Conservation (phyloP, 92 coral and sea anemone species). For the Diadumene lineata region DNA sequence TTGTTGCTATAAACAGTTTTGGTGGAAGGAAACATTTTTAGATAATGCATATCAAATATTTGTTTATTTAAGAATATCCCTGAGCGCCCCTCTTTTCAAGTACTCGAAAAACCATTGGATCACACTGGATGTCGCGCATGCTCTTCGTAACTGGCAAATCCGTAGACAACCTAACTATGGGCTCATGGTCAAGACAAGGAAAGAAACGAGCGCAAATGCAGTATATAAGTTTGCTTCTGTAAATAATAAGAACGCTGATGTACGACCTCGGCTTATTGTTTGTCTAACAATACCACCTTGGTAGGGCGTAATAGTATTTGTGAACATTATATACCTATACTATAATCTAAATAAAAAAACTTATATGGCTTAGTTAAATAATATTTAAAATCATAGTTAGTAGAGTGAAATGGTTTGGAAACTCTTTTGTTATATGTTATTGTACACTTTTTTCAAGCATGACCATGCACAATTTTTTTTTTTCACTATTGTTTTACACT, state of each 20-base stretch:
- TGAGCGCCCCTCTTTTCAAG: constrained; percentile 58
- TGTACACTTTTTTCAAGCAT: too few relatives aligned
- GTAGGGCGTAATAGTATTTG: too few relatives aligned
- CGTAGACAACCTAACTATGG: constrained; percentile 84
- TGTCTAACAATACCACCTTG: constrained; percentile 80
- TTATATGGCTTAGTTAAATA: too few relatives aligned
- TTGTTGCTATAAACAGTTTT: neutral
- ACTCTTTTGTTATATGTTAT: too few relatives aligned
- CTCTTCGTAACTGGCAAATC: constrained; percentile 84
- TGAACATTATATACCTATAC: too few relatives aligned
- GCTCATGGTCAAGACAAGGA: constrained; percentile 79
- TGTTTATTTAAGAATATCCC: constrained; percentile 52
- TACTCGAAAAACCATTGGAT: constrained; percentile 65
- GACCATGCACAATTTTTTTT: too few relatives aligned
- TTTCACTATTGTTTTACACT: too few relatives aligned
- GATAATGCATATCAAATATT: too few relatives aligned
- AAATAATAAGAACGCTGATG: constrained; percentile 46
- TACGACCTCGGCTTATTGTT: constrained; percentile 72
- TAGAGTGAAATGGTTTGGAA: too few relatives aligned
- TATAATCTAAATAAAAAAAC: too few relatives aligned
- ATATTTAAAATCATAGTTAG: too few relatives aligned
- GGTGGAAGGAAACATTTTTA: too few relatives aligned
- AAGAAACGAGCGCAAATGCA: constrained; percentile 76
- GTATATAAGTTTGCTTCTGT: constrained; percentile 77
- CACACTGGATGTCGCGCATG: constrained; percentile 64